Evolutionary conservation across 2,888 invertebrate species (phyloP).

Genomic region (Pyrochroa serraticornis): DNA sequence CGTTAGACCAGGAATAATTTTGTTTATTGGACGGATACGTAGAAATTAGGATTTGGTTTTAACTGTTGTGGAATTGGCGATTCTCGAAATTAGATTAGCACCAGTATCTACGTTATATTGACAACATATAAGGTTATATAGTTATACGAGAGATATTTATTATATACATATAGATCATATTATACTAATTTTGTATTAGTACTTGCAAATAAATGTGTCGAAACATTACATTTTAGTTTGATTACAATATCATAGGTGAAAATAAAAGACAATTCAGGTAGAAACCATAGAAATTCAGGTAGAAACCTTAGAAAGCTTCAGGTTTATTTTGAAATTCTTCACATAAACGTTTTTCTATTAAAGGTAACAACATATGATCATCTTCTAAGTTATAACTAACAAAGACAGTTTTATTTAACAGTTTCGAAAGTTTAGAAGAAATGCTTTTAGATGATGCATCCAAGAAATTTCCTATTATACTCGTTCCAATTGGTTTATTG

Average conservation of each 20-base stretch:
- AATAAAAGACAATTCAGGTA: not conserved
- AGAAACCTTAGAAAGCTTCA: slow-evolving; percentile 48
- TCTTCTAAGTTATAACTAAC: slow-evolving; percentile 59
- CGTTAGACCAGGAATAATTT: no score
- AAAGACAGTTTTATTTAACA: slow-evolving; percentile 57
- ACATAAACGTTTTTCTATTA: slow-evolving; percentile 55
- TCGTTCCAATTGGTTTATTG: slow-evolving; percentile 50
- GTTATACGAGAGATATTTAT: slow-evolving; percentile 44
- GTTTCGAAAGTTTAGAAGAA: slow-evolving; percentile 52
- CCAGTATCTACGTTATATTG: slow-evolving; percentile 33
- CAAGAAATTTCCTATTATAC: slow-evolving; percentile 53
- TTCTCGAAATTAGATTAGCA: slow-evolving; percentile 26
- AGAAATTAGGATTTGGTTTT: slow-evolving; percentile 20
- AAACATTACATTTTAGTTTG: slow-evolving; percentile 21
- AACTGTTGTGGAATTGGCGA: slow-evolving; percentile 28
- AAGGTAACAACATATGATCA: slow-evolving; percentile 49
- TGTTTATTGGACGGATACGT: slow-evolving; percentile 12
- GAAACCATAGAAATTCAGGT: no score
- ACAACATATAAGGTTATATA: slow-evolving; percentile 36
- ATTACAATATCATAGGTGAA: not conserved
- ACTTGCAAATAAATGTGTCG: slow-evolving; percentile 48
- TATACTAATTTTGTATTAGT: slow-evolving; percentile 52
- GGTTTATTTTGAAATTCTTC: slow-evolving; percentile 56
- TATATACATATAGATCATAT: slow-evolving; percentile 43
- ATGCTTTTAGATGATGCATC: slow-evolving; percentile 43